A percentile compares a stretch with the other conserved stretches of the same genome.
phyloP scores from a whole-genome alignment of 2,888 invertebrate genomes.

The Hirtodrosophila histrioides region DNA sequence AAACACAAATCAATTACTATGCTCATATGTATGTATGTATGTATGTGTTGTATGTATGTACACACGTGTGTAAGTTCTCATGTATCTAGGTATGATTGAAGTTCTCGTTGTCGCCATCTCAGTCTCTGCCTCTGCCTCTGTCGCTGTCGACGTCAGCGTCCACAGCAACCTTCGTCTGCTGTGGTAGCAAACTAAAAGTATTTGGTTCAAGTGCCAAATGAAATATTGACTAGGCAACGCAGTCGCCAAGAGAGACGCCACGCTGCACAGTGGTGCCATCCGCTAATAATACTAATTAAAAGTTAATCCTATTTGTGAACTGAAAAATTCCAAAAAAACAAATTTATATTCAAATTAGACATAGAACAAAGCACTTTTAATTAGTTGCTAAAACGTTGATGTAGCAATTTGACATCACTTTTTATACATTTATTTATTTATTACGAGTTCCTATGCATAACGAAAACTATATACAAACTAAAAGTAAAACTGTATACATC shows the following conservation, averaged over 20 bases:
- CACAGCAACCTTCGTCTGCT: slow-evolving; percentile 62
- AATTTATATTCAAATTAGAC: too few species aligned
- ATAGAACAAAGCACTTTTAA: too few species aligned
- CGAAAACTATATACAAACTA: too few species aligned
- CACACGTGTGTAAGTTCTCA: not conserved
- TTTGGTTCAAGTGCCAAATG: slow-evolving; percentile 78
- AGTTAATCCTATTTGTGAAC: too few species aligned
- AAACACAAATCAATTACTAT: slow-evolving; percentile 48
- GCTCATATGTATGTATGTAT: not conserved
- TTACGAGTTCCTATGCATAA: too few species aligned
- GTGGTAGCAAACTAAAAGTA: slow-evolving; percentile 74
- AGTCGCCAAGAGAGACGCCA: slow-evolving; percentile 41
- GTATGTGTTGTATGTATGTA: not conserved
- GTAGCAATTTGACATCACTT: too few species aligned
- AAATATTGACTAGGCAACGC: slow-evolving; percentile 76
- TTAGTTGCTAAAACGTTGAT: too few species aligned
- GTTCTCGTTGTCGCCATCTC: slow-evolving; percentile 30
- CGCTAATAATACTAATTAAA: too few species aligned
- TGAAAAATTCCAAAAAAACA: too few species aligned
- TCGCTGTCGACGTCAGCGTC: slow-evolving; percentile 17
- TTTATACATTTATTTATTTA: too few species aligned
- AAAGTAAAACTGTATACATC: too few species aligned
- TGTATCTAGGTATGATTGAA: slow-evolving; percentile 32
- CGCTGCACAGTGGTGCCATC: slow-evolving; percentile 3
- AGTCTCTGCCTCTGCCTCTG: slow-evolving; percentile 6